These are phyloP conservation scores for Oreohelix idahoensis DNA, from an alignment of 1,140 invertebrate genomes.

Conservation along the genomic window DNA sequence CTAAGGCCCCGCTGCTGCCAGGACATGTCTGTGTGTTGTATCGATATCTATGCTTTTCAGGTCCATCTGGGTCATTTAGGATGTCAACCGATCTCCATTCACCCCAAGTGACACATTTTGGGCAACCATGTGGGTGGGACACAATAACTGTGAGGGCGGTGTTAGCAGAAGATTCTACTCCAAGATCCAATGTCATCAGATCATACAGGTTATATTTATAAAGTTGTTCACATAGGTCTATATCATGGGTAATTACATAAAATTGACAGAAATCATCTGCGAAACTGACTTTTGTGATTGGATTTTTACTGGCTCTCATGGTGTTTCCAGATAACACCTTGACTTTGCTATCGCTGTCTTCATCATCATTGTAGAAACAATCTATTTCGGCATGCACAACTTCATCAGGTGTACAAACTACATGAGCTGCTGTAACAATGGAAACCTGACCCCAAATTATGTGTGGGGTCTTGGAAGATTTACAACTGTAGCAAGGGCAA, in stretches of 20 bases:
- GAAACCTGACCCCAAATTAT: not conserved
- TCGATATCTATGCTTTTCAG: not conserved
- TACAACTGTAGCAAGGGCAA: conserved; percentile 12
- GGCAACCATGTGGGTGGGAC: conserved; percentile 25
- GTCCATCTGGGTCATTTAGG: not conserved
- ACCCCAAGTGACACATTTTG: not conserved
- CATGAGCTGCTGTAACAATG: not conserved
- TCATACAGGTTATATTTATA: not conserved
- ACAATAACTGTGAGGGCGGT: not conserved
- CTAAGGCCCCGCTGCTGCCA: conserved; percentile 18
- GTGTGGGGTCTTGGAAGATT: not conserved
- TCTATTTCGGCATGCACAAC: not conserved
- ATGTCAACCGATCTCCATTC: not conserved
- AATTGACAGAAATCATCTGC: not conserved
- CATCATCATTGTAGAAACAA: not conserved
- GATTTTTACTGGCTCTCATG: not conserved
- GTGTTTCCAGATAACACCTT: not conserved
- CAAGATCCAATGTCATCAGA: not conserved
- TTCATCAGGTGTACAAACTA: not conserved
- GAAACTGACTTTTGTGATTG: not conserved
- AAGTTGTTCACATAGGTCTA: not conserved
- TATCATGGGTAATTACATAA: not conserved
- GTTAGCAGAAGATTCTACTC: not conserved
- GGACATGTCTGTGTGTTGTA: conserved; percentile 22
- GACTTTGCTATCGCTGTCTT: not conserved